Percentiles rank a stretch among this genome's conserved stretches.
Evolutionary conservation across 2,888 invertebrate genomes (phyloP).

Genomic region (Podotricha telesiphe): DNA sequence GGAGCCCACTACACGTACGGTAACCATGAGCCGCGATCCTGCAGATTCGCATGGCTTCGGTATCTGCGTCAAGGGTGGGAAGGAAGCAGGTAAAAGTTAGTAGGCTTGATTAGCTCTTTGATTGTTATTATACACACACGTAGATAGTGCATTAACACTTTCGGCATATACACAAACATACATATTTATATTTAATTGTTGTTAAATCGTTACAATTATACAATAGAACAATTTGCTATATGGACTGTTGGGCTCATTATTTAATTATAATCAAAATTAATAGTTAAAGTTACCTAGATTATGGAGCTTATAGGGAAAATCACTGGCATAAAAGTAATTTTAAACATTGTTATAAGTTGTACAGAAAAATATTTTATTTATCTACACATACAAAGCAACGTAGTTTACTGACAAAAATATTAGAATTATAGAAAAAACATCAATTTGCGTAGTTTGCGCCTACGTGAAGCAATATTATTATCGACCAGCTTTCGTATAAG

Average conservation of each 20-base stretch:
- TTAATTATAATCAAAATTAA: neutral
- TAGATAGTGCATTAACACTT: neutral
- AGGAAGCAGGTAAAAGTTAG: slow-evolving; percentile 89
- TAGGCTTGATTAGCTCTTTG: slow-evolving; percentile 11
- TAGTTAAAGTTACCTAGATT: neutral
- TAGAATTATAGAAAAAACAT: slow-evolving; percentile 22
- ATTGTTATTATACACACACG: neutral
- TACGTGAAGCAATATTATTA: slow-evolving; percentile 41
- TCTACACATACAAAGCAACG: neutral
- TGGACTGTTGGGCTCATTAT: neutral
- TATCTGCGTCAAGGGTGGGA: slow-evolving; percentile 95
- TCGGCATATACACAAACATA: neutral
- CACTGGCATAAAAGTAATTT: neutral
- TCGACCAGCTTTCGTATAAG: slow-evolving; percentile 53
- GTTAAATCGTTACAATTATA: neutral
- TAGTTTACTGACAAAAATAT: neutral
- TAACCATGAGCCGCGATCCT: slow-evolving; percentile 93
- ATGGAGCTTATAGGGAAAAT: neutral
- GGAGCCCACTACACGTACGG: slow-evolving; percentile 91
- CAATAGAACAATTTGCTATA: neutral
- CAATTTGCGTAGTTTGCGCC: slow-evolving; percentile 29
- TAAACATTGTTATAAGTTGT: neutral
- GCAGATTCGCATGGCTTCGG: slow-evolving; percentile 93
- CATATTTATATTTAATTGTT: no score
- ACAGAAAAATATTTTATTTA: neutral